Conservation (phyloP, 2,113 vertebrate genomes). For the Oxyura jamaicensis region DNA sequence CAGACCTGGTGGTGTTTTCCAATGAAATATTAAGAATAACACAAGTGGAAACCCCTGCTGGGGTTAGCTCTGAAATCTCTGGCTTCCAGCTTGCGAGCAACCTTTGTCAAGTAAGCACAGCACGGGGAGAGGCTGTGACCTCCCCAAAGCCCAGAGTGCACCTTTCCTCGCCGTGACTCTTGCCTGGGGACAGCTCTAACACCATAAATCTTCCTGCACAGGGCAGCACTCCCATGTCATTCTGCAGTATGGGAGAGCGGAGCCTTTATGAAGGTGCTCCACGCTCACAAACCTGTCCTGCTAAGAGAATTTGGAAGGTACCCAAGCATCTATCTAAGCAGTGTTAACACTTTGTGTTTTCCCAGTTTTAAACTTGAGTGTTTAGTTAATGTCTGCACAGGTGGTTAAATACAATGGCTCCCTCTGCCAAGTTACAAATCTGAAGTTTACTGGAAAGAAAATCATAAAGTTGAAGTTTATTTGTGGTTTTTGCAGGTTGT, state of each 20-base stretch:
- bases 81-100: neutral
- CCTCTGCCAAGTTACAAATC: slow-evolving; percentile 39
- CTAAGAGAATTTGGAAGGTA: slow-evolving; percentile 20
- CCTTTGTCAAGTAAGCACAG: neutral
- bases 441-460: slow-evolving; percentile 42
- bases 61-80: neutral
- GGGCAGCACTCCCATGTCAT: neutral
- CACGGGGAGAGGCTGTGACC: slow-evolving; percentile 1
- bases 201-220: neutral
- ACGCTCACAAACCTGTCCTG: neutral
- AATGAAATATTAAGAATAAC: neutral
- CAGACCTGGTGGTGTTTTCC: neutral
- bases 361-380: slow-evolving; percentile 34
- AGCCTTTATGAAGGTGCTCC: neutral
- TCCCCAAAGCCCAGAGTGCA: neutral
- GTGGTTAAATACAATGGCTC: slow-evolving; percentile 38
- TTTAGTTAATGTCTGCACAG: slow-evolving; percentile 44
- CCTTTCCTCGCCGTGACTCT: neutral
- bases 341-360: slow-evolving; percentile 42
- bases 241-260: neutral
- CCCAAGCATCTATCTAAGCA: slow-evolving; percentile 20
- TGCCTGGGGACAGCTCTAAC: neutral
- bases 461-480: slow-evolving; percentile 23
- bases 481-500: slow-evolving; percentile 28
- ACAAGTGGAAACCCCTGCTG: neutral